Conservation (phyloP, 2,113 vertebrate genomes). For the Crypturellus undulatus region DNA sequence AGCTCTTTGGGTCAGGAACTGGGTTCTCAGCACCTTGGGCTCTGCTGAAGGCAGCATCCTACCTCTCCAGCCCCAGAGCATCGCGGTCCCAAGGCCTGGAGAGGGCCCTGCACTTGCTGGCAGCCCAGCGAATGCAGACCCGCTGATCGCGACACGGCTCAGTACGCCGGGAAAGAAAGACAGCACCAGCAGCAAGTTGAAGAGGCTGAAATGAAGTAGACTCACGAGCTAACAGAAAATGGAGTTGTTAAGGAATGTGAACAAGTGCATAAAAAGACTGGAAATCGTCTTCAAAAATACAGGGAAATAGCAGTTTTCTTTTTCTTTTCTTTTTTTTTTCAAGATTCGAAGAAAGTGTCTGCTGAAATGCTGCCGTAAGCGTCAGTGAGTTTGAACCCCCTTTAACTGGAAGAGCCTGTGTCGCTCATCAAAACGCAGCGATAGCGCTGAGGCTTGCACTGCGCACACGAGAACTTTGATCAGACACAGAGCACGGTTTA, state of each 20-base stretch:
- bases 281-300: not conserved
- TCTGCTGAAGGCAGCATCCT: not conserved
- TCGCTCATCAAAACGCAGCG: rapidly evolving
- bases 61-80: not conserved
- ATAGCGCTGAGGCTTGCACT: not conserved
- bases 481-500: not conserved
- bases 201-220: not conserved
- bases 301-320: not conserved
- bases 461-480: not conserved
- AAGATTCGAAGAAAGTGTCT: not conserved
- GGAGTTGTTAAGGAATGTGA: not conserved
- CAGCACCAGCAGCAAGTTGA: rapidly evolving
- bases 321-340: not conserved
- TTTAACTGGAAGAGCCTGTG: too few relatives aligned
- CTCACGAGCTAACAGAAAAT: not conserved
- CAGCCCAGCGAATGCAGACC: rapidly evolving
- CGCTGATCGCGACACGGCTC: rapidly evolving
- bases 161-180: rapidly evolving
- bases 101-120: not conserved
- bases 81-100: rapidly evolving
- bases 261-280: not conserved
- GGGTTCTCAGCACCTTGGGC: not conserved
- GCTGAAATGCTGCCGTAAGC: not conserved
- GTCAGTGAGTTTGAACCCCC: not conserved
- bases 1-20: rapidly evolving